Conservation (phyloP, 2,113 vertebrate species). For the Daubentonia madagascariensis region DNA sequence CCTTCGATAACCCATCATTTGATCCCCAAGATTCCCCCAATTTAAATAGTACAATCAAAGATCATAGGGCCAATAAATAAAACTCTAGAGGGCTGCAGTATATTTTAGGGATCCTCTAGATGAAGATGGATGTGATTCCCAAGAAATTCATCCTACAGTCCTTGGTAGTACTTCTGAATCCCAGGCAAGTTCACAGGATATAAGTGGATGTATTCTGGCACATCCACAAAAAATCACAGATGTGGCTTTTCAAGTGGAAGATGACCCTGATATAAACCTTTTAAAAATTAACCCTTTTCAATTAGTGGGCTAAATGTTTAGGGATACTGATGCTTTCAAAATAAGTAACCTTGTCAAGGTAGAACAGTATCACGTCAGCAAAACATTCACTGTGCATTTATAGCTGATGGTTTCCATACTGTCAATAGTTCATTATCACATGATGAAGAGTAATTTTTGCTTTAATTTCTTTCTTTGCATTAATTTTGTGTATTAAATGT, state of each 20-base stretch:
- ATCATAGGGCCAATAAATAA: not conserved
- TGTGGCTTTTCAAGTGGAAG: not conserved
- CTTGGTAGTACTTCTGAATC: not conserved
- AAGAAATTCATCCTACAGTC: not conserved
- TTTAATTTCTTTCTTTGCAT: not conserved
- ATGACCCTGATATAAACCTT: not conserved
- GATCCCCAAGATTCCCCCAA: not conserved
- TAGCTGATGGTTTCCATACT: not conserved
- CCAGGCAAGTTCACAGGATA: not conserved
- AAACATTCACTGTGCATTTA: not conserved
- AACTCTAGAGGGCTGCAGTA: not conserved
- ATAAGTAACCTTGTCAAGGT: not conserved
- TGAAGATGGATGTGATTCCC: not conserved
- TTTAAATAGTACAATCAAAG: not conserved
- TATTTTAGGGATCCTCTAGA: not conserved
- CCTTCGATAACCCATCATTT: not conserved
- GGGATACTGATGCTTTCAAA: not conserved
- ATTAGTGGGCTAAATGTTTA: not conserved
- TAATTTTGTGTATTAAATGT: not conserved
- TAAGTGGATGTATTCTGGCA: not conserved
- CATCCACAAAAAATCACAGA: not conserved
- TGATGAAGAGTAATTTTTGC: not conserved
- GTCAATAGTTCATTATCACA: not conserved
- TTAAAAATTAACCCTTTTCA: not conserved
- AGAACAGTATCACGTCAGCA: not conserved